Evolutionary conservation across 2,113 vertebrate species (phyloP), one percentile per base, ranked within the genome.

Genomic region (Nycticebus coucang): DNA sequence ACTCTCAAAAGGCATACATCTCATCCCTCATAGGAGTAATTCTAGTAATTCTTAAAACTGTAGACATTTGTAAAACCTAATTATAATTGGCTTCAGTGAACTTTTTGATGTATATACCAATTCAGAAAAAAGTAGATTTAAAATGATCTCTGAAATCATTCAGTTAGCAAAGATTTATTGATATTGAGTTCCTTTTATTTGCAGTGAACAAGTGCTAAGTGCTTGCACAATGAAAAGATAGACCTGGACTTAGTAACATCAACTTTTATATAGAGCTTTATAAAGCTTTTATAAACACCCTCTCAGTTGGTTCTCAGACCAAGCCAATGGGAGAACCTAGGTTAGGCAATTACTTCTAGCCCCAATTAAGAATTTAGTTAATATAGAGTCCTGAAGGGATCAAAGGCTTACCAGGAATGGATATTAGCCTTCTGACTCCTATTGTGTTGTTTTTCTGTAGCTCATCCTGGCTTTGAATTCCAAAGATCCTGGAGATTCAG

Each of bases 101-200:
- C 24, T 96, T 95, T 81, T 92, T 62, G 62, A 91, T 89, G 11
- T 95, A 6, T 92, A 11, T 96, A 93, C 77, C 85, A 68, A 95
- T 80, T 9, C 11, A 87, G 53, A 94, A 66, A 28, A 91, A 88
- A 89, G 37, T 37, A 85, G 30, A 89, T 83, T 92, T 95, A 59
- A 92, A 94, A 66, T 94, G 22, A 26, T 97, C 50, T 88, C 28
- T 93, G 37, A 92, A 90, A 83, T 45, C 24, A 41, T 83, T 96
- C 45, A 89, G n/a, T 84, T 84, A 95, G 41, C 75, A 92, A 84
- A 59, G 45, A 69, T 86, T 45, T 92, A 82, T 85, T 88, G 57
- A 45, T 89, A 96, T 0, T 30, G 55, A 88, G 21, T 93, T 86
- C 12, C n/a, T 97, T 93, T 92, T 78, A 71, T 93, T 0, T 91